These are phyloP conservation scores for Tringa solitaria DNA, from an alignment of 2,113 vertebrate species.

Conservation along the genomic window DNA sequence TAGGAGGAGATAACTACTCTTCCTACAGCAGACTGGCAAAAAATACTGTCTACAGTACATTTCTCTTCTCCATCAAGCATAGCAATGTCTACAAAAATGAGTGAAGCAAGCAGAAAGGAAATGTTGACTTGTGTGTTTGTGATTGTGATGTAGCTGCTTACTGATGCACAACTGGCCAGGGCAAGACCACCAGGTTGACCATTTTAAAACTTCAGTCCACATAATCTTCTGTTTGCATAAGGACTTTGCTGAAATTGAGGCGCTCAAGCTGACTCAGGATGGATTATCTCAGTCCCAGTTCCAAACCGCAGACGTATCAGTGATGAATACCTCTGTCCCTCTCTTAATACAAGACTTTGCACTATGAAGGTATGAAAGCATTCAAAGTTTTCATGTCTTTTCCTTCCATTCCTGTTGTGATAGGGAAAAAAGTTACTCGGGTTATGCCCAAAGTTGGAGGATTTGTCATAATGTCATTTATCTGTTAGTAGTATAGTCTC, in stretches of 20 bases:
- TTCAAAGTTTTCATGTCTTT: not conserved
- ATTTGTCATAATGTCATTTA: not conserved
- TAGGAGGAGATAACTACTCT: not conserved
- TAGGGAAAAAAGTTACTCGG: not conserved
- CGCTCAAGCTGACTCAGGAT: not conserved
- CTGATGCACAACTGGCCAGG: not conserved
- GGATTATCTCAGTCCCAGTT: not conserved
- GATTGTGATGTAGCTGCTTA: not conserved
- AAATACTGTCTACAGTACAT: not conserved
- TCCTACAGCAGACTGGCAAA: not conserved
- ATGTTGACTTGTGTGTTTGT: fast-evolving
- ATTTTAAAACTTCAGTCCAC: not conserved
- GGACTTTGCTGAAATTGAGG: not conserved
- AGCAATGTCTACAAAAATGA: not conserved
- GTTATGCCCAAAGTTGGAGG: not conserved
- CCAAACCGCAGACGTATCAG: not conserved
- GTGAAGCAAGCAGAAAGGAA: not conserved
- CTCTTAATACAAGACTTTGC: not conserved
- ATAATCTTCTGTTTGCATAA: not conserved
- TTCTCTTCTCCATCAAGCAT: not conserved
- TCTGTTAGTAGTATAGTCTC: not conserved
- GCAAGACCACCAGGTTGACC: not conserved
- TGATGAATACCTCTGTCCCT: not conserved
- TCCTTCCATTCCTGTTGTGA: not conserved
- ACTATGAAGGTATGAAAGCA: not conserved